phyloP scores from a whole-genome alignment of 2,797 vertebrate genomes.

The Emys orbicularis region DNA sequence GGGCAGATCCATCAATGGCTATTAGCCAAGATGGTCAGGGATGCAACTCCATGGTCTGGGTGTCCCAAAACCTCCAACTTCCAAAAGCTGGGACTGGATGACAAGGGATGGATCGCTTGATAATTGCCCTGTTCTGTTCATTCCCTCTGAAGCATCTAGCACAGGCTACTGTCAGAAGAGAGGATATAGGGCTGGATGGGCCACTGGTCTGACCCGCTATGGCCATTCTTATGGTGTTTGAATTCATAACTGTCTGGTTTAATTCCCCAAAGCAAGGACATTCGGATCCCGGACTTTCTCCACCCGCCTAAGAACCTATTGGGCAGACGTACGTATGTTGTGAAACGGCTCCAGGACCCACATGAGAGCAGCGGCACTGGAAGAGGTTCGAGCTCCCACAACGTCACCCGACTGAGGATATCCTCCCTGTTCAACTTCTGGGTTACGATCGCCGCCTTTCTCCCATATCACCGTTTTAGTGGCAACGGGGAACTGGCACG shows the following conservation, averaged over 20 bases:
- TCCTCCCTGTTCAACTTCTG: not conserved
- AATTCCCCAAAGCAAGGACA: constrained; percentile 16
- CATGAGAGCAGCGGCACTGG: not conserved
- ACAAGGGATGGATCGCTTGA: not conserved
- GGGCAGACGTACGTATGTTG: accelerated
- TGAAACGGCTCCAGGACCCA: not conserved
- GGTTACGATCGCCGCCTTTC: accelerated
- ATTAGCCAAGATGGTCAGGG: not conserved
- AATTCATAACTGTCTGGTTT: not conserved
- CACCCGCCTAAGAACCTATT: not conserved
- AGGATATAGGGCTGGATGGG: not conserved
- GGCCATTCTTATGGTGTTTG: not conserved
- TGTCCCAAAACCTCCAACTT: not conserved
- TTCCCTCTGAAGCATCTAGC: not conserved
- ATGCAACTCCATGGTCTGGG: too few species aligned
- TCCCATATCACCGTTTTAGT: not conserved
- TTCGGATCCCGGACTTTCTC: not conserved
- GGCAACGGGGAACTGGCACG: not conserved
- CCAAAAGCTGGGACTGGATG: not conserved
- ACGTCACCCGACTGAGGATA: accelerated
- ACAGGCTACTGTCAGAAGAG: not conserved
- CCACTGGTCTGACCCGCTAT: not conserved
- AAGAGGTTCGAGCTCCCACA: not conserved
- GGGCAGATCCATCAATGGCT: not conserved
- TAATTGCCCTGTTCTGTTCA: not conserved